Evolutionary conservation across 2,113 vertebrate genomes (phyloP).

Genomic region (Paralichthys olivaceus): DNA sequence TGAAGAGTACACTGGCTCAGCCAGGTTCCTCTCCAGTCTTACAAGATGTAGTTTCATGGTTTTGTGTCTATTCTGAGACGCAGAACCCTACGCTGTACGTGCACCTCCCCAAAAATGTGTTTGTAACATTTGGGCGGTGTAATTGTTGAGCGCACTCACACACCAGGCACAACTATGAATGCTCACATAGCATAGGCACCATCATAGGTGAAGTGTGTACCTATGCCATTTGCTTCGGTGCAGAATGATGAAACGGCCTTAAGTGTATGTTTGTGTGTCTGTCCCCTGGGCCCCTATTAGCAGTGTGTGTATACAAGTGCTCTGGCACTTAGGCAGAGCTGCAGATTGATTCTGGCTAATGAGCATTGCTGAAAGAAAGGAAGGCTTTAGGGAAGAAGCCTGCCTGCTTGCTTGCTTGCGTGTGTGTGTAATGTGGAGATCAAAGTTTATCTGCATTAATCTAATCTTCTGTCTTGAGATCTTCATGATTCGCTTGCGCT

Average conservation of each 20-base stretch:
- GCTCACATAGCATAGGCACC: no score
- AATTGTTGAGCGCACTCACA: no score
- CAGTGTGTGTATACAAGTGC: constrained; percentile 54
- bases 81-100: no score
- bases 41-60: constrained; percentile 22
- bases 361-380: constrained; percentile 46
- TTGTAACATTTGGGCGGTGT: no score
- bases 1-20: neutral
- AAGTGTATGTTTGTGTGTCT: constrained; percentile 9
- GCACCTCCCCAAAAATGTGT: no score
- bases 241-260: no score
- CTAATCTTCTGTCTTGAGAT: constrained; percentile 35
- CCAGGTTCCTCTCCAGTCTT: constrained; percentile 13
- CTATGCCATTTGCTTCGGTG: no score
- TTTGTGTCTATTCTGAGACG: no score
- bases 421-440: constrained; percentile 18
- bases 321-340: constrained; percentile 23
- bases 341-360: constrained; percentile 71
- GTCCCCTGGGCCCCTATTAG: constrained; percentile 60
- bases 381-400: constrained; percentile 24
- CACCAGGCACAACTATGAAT: no score
- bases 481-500: constrained; percentile 42
- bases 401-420: neutral
- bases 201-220: no score
- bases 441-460: constrained; percentile 39